Evolutionary conservation across 1,140 invertebrate species (phyloP).

Genomic region (Pteromalus puparum): DNA sequence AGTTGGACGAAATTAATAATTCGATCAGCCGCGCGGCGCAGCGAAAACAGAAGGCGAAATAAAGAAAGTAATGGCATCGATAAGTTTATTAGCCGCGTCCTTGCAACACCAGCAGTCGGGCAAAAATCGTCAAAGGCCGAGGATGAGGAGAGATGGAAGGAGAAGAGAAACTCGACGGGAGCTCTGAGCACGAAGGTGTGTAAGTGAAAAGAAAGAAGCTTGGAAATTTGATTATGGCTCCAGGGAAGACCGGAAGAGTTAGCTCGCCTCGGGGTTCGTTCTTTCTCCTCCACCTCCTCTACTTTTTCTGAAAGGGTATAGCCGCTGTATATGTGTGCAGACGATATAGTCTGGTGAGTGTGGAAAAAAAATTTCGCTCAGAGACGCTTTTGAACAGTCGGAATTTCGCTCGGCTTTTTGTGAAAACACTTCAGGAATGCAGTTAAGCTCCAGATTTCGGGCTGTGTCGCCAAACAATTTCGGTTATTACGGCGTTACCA

Average conservation of each 20-base stretch:
- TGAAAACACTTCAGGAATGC: not conserved
- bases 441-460: not conserved
- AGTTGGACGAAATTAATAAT: constrained; percentile 58
- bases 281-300: not conserved
- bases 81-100: constrained; percentile 19
- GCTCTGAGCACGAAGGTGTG: not conserved
- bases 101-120: not conserved
- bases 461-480: not conserved
- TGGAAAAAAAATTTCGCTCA: not conserved
- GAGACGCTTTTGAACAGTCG: not conserved
- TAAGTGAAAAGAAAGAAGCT: constrained; percentile 22
- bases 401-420: not conserved
- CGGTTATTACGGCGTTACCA: not conserved
- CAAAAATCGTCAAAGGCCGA: constrained; percentile 10
- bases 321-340: not conserved
- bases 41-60: constrained; percentile 32
- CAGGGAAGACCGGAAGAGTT: constrained; percentile 29
- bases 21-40: constrained; percentile 49
- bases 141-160: not conserved
- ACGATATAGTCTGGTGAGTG: not conserved
- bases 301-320: not conserved
- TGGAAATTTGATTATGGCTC: constrained; percentile 10
- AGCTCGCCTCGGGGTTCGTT: constrained; percentile 9
- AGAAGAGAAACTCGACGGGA: not conserved
- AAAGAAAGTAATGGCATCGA: constrained; percentile 47